Percentiles rank a stretch among this genome's conserved stretches.
Conservation (phyloP, 2,797 vertebrate species). For the Alca torda region DNA sequence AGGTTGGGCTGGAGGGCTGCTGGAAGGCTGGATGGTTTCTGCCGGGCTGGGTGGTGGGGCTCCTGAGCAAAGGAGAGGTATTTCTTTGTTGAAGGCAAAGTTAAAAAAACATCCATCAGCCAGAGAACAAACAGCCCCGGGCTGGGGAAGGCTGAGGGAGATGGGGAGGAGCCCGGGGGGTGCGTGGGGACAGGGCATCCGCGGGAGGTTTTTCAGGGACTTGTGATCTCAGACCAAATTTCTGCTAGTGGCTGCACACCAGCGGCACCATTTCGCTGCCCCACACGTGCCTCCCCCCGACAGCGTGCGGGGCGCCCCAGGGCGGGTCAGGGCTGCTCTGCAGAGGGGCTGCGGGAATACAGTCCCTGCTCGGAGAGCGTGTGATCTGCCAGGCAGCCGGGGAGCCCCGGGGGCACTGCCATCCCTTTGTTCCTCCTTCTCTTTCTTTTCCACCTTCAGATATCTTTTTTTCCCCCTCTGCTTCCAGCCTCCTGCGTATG, state of each 20-base stretch:
- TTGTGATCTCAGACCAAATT: not conserved
- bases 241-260: conserved; percentile 1
- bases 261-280: not conserved
- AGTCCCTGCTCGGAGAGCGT: not conserved
- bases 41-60: not conserved
- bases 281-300: not conserved
- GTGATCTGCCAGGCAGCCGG: not conserved
- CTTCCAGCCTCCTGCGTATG: conserved; percentile 15
- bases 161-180: not conserved
- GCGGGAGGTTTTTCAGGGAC: not conserved
- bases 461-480: not conserved
- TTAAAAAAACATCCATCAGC: conserved; percentile 19
- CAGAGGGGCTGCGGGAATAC: not conserved
- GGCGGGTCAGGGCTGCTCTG: not conserved
- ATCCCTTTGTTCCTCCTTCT: conserved; percentile 55
- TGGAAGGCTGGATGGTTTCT: not conserved
- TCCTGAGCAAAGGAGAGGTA: not conserved
- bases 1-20: not conserved
- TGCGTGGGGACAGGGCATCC: not conserved
- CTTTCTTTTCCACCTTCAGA: conserved; percentile 58
- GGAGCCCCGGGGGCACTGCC: conserved; percentile 27
- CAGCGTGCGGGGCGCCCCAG: not conserved
- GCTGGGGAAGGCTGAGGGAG: conserved; percentile 20
- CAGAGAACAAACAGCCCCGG: conserved; percentile 43
- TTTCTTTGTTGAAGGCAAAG: not conserved